These are phyloP conservation scores for Trichomycterus rosablanca DNA, from an alignment of 2,113 vertebrate genomes.

Conservation along the genomic window DNA sequence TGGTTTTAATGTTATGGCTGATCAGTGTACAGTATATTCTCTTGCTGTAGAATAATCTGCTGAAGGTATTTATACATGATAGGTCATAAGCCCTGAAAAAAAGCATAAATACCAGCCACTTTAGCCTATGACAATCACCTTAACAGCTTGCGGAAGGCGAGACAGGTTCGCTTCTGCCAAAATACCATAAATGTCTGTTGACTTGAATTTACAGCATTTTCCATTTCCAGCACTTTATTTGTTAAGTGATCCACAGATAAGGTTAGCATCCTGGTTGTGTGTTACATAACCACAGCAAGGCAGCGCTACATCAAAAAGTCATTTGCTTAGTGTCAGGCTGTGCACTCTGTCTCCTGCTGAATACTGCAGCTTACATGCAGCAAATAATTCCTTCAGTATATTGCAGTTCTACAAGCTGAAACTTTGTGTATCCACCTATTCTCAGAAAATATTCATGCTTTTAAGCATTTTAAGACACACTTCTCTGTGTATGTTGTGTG, in stretches of 20 bases:
- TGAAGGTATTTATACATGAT: neutral
- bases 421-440: neutral
- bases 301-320: slow-evolving; percentile 37
- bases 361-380: neutral
- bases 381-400: neutral
- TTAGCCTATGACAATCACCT: neutral
- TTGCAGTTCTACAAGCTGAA: neutral
- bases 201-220: slow-evolving; percentile 23
- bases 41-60: neutral
- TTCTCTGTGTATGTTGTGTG: too few species aligned
- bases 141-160: slow-evolving; percentile 3
- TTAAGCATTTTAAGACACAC: too few species aligned
- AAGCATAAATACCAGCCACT: neutral
- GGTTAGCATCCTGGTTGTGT: slow-evolving; percentile 20
- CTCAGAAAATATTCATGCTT: too few species aligned
- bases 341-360: neutral
- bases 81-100: neutral
- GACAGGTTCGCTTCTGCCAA: neutral
- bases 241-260: slow-evolving; percentile 22
- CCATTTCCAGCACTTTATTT: slow-evolving; percentile 14
- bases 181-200: neutral
- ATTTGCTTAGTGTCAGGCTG: slow-evolving; percentile 29
- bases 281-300: slow-evolving; percentile 21
- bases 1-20: too few species aligned
- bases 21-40: too few species aligned